Evolutionary conservation across 2,797 vertebrate species (phyloP).

Genomic region (Acridotheres tristis): DNA sequence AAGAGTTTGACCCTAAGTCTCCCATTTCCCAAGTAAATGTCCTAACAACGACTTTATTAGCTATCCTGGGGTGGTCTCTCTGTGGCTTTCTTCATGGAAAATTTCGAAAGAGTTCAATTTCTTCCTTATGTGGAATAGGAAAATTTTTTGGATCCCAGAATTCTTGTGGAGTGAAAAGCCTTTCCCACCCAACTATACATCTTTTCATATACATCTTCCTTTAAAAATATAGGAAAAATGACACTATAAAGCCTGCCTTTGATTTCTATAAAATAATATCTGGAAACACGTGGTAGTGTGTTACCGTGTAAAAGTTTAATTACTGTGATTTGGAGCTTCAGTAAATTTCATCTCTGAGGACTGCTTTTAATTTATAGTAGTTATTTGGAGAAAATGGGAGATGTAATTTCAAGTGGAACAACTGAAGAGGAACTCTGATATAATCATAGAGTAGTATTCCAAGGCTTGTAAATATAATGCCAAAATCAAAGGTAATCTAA

Average conservation of each 20-base stretch:
- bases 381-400: conserved; percentile 60
- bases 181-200: conserved; percentile 65
- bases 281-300: conserved; percentile 48
- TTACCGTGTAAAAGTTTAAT: conserved; percentile 62
- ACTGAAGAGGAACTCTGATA: conserved; percentile 36
- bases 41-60: conserved; percentile 65
- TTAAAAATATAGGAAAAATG: conserved; percentile 53
- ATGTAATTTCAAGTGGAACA: conserved; percentile 65
- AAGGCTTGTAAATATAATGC: conserved; percentile 16
- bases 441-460: conserved; percentile 27
- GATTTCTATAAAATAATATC: conserved; percentile 58
- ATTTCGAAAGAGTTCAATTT: conserved; percentile 71
- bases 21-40: conserved; percentile 68
- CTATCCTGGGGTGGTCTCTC: conserved; percentile 68
- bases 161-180: conserved; percentile 66
- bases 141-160: conserved; percentile 66
- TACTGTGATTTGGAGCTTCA: conserved; percentile 52
- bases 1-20: conserved; percentile 61
- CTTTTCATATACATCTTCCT: conserved; percentile 63
- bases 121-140: conserved; percentile 71
- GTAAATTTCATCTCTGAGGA: conserved; percentile 32
- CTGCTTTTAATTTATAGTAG: conserved; percentile 63
- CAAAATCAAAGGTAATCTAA: conserved; percentile 48
- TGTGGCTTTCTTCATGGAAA: conserved; percentile 71
- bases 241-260: conserved; percentile 17